These are phyloP conservation scores for Onchidella celtica DNA, from an alignment of 2,888 invertebrate genomes.

Conservation along the genomic window DNA sequence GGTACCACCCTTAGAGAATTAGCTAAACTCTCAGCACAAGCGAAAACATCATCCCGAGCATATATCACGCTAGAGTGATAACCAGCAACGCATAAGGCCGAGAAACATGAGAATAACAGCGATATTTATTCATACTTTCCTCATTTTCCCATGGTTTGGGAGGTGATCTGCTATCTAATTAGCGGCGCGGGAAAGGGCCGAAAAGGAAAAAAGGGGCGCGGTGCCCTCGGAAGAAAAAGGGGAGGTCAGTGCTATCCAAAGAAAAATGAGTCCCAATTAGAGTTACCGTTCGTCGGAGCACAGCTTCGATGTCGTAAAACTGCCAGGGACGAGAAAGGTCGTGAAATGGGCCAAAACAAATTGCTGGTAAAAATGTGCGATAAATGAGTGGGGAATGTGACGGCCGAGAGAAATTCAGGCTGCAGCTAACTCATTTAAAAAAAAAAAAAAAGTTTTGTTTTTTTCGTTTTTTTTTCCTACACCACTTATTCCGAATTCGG, in stretches of 20 bases:
- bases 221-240: slow-evolving; percentile 17
- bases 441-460: too few relatives aligned
- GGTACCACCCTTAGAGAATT: not conserved
- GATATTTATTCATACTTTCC: slow-evolving; percentile 17
- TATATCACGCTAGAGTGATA: slow-evolving; percentile 7
- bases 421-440: too few relatives aligned
- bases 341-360: slow-evolving; percentile 29
- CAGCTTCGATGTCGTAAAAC: slow-evolving; percentile 37
- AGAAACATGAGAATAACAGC: slow-evolving; percentile 2
- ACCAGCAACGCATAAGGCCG: not conserved
- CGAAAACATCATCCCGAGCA: slow-evolving; percentile 15
- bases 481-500: too few relatives aligned
- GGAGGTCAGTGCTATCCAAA: slow-evolving; percentile 29
- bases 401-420: too few relatives aligned
- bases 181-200: slow-evolving; percentile 19
- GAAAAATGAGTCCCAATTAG: slow-evolving; percentile 43
- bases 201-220: slow-evolving; percentile 21
- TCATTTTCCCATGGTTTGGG: slow-evolving; percentile 30
- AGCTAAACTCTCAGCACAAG: not conserved
- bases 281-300: slow-evolving; percentile 35
- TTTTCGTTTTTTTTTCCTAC: too few relatives aligned
- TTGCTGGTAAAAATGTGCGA: slow-evolving; percentile 28
- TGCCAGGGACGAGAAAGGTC: slow-evolving; percentile 32
- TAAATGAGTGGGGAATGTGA: slow-evolving; percentile 12
- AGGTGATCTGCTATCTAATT: slow-evolving; percentile 25